Conservation (phyloP, 2,797 vertebrate species). For the Eleutherodactylus coqui region DNA sequence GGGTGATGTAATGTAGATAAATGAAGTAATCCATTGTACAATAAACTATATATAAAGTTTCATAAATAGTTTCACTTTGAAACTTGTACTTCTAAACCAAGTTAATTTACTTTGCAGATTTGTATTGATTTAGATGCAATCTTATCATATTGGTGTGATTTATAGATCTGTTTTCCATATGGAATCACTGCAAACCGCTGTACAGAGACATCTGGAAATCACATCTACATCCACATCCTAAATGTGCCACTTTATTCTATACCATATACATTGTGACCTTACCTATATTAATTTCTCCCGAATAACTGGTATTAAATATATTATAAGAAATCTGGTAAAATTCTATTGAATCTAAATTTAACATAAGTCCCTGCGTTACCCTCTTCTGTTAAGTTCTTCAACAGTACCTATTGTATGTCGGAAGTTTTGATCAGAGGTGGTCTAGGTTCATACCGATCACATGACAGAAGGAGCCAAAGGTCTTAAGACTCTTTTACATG, state of each 20-base stretch:
- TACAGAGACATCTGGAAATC: neutral
- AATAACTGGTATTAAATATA: neutral
- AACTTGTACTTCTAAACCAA: neutral
- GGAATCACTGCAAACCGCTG: neutral
- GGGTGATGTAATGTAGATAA: neutral
- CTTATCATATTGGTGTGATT: neutral
- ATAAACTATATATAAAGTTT: neutral
- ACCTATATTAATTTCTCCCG: neutral
- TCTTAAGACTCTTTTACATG: too few species aligned
- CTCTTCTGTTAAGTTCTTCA: too few species aligned
- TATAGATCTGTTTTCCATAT: conserved; percentile 3
- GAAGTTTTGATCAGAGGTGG: neutral
- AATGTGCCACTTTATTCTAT: neutral
- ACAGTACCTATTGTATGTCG: too few species aligned
- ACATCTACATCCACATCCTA: neutral
- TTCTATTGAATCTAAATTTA: neutral
- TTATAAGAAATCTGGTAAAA: neutral
- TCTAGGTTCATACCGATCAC: neutral
- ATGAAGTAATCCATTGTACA: neutral
- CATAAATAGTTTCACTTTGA: neutral
- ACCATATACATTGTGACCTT: neutral
- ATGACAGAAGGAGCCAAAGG: too few species aligned
- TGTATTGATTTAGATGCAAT: neutral
- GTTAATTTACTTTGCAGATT: neutral
- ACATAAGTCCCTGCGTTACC: too few species aligned